Evolutionary conservation across 2,113 vertebrate genomes (phyloP).

Genomic region (Vulpes lagopus): DNA sequence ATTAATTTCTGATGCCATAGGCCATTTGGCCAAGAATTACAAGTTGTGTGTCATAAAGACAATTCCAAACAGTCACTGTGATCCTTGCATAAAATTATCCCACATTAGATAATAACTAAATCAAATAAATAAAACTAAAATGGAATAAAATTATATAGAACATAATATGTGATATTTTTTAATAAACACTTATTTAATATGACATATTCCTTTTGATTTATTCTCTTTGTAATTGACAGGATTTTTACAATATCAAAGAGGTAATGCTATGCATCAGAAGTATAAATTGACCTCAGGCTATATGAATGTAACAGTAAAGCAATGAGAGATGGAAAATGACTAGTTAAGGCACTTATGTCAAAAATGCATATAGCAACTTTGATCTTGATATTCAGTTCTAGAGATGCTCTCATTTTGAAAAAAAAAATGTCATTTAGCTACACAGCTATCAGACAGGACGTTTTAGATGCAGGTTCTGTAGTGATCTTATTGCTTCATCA

Average conservation of each 20-base stretch:
- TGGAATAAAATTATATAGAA: background rate
- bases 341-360: background rate
- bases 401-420: background rate
- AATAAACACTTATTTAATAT: slow-evolving; percentile 29
- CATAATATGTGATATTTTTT: slow-evolving; percentile 31
- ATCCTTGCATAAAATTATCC: slow-evolving; percentile 40
- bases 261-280: background rate
- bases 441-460: background rate
- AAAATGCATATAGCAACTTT: background rate
- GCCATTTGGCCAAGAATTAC: slow-evolving; percentile 60
- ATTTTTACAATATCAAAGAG: slow-evolving; percentile 46
- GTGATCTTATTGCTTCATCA: background rate
- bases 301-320: background rate
- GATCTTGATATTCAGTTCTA: slow-evolving; percentile 5
- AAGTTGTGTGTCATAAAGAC: slow-evolving; percentile 52
- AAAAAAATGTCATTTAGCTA: background rate
- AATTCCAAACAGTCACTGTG: slow-evolving; percentile 57
- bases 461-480: background rate
- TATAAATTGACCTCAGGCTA: background rate
- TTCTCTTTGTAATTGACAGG: slow-evolving; percentile 13
- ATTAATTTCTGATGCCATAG: slow-evolving; percentile 73
- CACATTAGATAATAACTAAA: slow-evolving; percentile 2
- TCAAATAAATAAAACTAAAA: background rate
- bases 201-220: slow-evolving; percentile 19
- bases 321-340: slow-evolving; percentile 42